These are phyloP conservation scores for Bibio marci DNA, from an alignment of 2,888 invertebrate species.

Conservation along the genomic window DNA sequence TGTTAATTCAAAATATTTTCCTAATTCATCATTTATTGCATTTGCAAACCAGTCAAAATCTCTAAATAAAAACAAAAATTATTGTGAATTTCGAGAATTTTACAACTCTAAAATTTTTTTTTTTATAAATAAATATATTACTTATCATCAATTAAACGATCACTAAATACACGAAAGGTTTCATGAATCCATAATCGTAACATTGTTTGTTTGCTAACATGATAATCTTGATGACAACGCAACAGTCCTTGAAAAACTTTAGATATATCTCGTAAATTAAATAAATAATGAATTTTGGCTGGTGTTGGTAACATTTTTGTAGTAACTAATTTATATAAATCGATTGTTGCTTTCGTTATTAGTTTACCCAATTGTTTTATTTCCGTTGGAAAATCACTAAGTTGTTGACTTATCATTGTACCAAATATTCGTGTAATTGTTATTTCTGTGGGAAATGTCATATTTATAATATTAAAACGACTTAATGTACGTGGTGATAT, in stretches of 20 bases:
- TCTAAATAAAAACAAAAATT: slow-evolving; percentile 23
- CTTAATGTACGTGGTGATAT: slow-evolving; percentile 64
- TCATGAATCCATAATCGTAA: slow-evolving; percentile 77
- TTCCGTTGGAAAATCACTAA: slow-evolving; percentile 60
- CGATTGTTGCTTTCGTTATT: slow-evolving; percentile 57
- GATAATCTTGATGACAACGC: slow-evolving; percentile 57
- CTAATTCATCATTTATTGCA: slow-evolving; percentile 54
- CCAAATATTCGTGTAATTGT: slow-evolving; percentile 69
- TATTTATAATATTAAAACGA: slow-evolving; percentile 56
- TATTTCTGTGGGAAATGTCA: slow-evolving; percentile 66
- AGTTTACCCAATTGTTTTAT: slow-evolving; percentile 49
- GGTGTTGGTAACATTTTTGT: slow-evolving; percentile 71
- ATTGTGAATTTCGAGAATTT: not conserved
- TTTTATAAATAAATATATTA: slow-evolving; percentile 20
- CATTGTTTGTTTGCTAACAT: slow-evolving; percentile 50
- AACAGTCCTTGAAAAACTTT: slow-evolving; percentile 70
- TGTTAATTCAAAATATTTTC: slow-evolving; percentile 62
- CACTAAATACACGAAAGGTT: slow-evolving; percentile 66
- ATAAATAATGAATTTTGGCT: slow-evolving; percentile 76
- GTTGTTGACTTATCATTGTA: slow-evolving; percentile 65
- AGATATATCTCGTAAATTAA: slow-evolving; percentile 77
- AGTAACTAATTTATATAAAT: slow-evolving; percentile 55
- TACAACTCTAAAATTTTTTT: not conserved
- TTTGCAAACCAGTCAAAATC: slow-evolving; percentile 63
- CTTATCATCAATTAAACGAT: slow-evolving; percentile 64